These are phyloP conservation scores for Ennomos erosarius DNA, from an alignment of 2,888 invertebrate species.

Conservation along the genomic window DNA sequence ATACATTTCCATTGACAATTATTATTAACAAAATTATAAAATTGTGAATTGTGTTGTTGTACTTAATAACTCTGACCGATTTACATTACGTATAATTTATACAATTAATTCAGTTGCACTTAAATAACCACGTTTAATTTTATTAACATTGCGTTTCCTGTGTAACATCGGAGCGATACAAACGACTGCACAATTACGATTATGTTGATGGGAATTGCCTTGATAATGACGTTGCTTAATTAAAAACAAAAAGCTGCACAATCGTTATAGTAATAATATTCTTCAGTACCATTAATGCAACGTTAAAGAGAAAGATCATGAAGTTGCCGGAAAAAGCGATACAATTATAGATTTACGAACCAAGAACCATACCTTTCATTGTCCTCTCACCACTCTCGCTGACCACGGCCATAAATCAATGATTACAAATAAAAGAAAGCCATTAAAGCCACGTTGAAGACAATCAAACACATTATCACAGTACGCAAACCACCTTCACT, in stretches of 20 bases:
- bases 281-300: conserved; percentile 15
- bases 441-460: conserved; percentile 68
- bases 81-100: background rate
- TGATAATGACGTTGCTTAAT: conserved; percentile 16
- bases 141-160: conserved; percentile 15
- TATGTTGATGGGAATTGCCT: conserved; percentile 18
- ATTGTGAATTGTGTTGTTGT: background rate
- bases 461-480: conserved; percentile 76
- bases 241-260: conserved; percentile 11
- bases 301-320: conserved; percentile 3
- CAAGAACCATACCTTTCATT: conserved; percentile 59
- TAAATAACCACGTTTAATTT: conserved; percentile 10
- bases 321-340: conserved; percentile 4
- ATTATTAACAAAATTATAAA: too few species aligned
- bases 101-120: conserved; percentile 7
- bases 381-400: conserved; percentile 50
- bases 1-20: too few species aligned
- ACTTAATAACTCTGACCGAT: background rate
- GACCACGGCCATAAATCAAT: conserved; percentile 76
- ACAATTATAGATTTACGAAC: conserved; percentile 33
- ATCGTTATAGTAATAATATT: conserved; percentile 19
- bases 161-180: conserved; percentile 2
- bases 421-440: conserved; percentile 75
- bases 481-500: conserved; percentile 73
- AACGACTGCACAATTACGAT: conserved; percentile 13